Evolutionary conservation across 2,888 invertebrate species (phyloP), one percentile per base, ranked within the genome.

Genomic region (Calameuta idolon): DNA sequence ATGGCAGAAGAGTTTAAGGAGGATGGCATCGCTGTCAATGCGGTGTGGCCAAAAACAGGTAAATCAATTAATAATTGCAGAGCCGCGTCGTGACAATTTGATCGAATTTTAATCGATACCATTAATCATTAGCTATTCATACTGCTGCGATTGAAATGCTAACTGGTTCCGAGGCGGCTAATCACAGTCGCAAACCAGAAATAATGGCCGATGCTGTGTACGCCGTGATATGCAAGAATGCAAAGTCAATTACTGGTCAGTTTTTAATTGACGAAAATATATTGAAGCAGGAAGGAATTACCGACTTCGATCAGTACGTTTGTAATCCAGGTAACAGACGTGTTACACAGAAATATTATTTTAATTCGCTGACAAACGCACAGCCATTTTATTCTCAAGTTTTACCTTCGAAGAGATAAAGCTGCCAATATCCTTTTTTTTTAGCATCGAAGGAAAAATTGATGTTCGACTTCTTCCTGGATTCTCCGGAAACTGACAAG

Each of bases 41-140:
- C 98, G 0, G 93, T 99, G 0, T 99, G 99, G 99, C 99, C 99
- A 0, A 95, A 94, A 90, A 98, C 98, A 85, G 96, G 97, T 97
- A 90, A 84, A 83, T 85, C 11, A 35, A 73, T 33, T 11, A 79
- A 35, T 2, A 69, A 69, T 77, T 77, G 68, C 77, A 40, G 68
- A 68, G 30, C 34, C 30, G 75, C 73, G 75, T 75, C 35, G 69
- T 78, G 15, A n/a, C 12, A 3, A 69, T n/a, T 34, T 23, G 9
- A 76, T 69, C 3, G n/a, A 40, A 31, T 82, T 79, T 37, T 35
- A 74, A 78, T 37, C 68, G 73, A 37, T 77, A 77, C 92, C 92
- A 55, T 55, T 55, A 55, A 55, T 55, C 9, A 55, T 35, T 86
- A 96, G 98, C 96, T 12, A 98, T 99, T 85, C 94, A 96, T 79